A percentile compares a stretch with the other conserved stretches of the same genome.
phyloP scores from a whole-genome alignment of 2,888 invertebrate genomes.

The Ecliptopera silaceata region DNA sequence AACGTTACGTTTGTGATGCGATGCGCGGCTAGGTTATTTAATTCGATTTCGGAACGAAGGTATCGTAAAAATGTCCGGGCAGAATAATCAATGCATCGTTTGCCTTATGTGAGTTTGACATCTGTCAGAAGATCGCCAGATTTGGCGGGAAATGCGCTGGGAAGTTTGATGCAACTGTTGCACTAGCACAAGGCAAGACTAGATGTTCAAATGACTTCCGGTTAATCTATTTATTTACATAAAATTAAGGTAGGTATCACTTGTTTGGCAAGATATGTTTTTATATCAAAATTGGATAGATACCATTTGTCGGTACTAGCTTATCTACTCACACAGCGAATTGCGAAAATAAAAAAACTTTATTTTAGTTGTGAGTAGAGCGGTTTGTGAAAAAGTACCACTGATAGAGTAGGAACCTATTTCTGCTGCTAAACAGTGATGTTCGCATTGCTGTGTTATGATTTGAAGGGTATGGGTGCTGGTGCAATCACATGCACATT shows the following conservation, averaged over 20 bases:
- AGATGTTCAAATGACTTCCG: slow-evolving; percentile 4
- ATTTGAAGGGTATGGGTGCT: no score
- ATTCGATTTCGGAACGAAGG: slow-evolving; percentile 56
- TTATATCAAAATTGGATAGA: no score
- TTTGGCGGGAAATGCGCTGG: slow-evolving; percentile 34
- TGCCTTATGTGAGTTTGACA: slow-evolving; percentile 45
- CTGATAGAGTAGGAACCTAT: no score
- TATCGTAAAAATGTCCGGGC: slow-evolving; percentile 65
- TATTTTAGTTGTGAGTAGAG: no score
- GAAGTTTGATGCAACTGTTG: background rate
- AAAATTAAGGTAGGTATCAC: background rate
- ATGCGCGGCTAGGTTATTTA: slow-evolving; percentile 61
- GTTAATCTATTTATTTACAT: background rate
- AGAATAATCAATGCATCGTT: slow-evolving; percentile 68
- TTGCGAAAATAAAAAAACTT: no score
- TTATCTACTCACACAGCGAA: no score
- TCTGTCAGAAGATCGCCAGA: slow-evolving; percentile 40
- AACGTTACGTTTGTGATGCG: slow-evolving; percentile 62
- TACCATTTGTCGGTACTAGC: no score
- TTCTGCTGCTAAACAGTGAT: no score
- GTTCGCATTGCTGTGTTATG: no score
- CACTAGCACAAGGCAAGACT: background rate
- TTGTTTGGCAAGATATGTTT: no score
- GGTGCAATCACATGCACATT: no score
- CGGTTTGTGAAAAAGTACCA: no score